These are phyloP conservation scores for Phytoseiulus persimilis DNA, from an alignment of 2,888 invertebrate genomes.

Conservation along the genomic window DNA sequence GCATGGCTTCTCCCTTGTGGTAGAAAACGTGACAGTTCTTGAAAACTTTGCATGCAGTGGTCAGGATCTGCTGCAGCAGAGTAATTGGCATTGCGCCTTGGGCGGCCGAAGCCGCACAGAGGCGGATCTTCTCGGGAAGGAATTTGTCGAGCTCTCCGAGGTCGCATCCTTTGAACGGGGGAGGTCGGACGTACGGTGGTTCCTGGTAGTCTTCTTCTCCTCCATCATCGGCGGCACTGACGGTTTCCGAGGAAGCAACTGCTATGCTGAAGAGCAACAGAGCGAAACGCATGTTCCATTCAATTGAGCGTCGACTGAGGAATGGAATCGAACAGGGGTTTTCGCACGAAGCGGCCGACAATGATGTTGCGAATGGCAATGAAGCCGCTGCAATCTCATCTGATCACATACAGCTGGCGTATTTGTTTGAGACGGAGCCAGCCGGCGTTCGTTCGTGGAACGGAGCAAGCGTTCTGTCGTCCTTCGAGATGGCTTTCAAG, in stretches of 20 bases:
- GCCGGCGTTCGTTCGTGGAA: neutral
- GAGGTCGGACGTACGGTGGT: conserved; percentile 20
- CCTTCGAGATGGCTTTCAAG: neutral
- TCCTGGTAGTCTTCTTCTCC: conserved; percentile 21
- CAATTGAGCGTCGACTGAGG: neutral
- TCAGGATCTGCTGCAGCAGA: conserved; percentile 11
- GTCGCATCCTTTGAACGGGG: conserved; percentile 18
- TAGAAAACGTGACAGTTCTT: conserved; percentile 9
- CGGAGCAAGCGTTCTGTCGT: neutral
- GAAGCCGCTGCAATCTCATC: neutral
- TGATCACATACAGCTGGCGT: neutral
- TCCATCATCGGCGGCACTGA: neutral
- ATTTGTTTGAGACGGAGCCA: neutral
- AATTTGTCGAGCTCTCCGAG: conserved; percentile 35
- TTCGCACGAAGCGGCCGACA: neutral
- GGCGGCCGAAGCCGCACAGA: neutral
- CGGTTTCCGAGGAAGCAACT: neutral
- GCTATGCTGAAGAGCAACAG: neutral
- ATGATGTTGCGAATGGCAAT: neutral
- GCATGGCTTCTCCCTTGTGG: neutral
- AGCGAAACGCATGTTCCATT: neutral
- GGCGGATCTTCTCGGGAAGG: neutral
- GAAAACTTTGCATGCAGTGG: conserved; percentile 17
- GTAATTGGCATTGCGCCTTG: conserved; percentile 19
- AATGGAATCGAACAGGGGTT: neutral